Percentiles rank a stretch among this genome's conserved stretches.
phyloP scores from a whole-genome alignment of 2,797 vertebrate species.

The Hyperoplus immaculatus region DNA sequence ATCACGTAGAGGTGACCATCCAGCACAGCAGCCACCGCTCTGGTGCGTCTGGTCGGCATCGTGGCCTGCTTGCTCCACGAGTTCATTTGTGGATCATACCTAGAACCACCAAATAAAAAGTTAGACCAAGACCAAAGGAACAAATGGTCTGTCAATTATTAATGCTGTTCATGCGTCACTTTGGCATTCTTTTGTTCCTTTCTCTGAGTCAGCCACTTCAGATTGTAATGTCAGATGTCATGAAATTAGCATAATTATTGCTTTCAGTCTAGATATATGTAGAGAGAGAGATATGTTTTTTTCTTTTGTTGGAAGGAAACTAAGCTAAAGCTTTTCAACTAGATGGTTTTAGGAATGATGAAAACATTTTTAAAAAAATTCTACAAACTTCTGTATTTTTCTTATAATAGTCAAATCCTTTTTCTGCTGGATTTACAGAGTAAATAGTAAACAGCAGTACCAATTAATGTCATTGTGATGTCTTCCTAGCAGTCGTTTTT shows the following conservation, averaged over 20 bases:
- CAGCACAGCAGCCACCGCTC: slow-evolving; percentile 72
- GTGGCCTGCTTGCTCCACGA: slow-evolving; percentile 76
- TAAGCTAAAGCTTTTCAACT: background rate
- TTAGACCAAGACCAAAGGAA: background rate
- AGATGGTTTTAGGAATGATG: background rate
- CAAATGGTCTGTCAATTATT: slow-evolving; percentile 19
- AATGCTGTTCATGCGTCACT: slow-evolving; percentile 3
- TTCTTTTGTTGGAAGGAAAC: background rate
- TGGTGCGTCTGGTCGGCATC: slow-evolving; percentile 67
- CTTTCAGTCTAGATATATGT: background rate
- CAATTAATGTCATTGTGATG: background rate
- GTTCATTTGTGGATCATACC: slow-evolving; percentile 81
- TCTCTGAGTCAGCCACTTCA: slow-evolving; percentile 33
- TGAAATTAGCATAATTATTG: slow-evolving; percentile 6
- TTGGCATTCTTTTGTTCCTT: slow-evolving; percentile 20
- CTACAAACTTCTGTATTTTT: background rate
- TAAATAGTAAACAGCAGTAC: background rate
- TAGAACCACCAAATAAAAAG: slow-evolving; percentile 33
- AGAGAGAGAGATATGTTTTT: background rate
- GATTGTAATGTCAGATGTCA: slow-evolving; percentile 21
- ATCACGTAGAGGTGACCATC: slow-evolving; percentile 79
- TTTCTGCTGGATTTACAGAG: background rate
- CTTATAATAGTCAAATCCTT: background rate
- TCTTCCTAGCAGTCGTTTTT: background rate
- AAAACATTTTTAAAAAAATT: background rate